phyloP scores from a whole-genome alignment of 1,140 invertebrate genomes.

The Parapsyche elsis region DNA sequence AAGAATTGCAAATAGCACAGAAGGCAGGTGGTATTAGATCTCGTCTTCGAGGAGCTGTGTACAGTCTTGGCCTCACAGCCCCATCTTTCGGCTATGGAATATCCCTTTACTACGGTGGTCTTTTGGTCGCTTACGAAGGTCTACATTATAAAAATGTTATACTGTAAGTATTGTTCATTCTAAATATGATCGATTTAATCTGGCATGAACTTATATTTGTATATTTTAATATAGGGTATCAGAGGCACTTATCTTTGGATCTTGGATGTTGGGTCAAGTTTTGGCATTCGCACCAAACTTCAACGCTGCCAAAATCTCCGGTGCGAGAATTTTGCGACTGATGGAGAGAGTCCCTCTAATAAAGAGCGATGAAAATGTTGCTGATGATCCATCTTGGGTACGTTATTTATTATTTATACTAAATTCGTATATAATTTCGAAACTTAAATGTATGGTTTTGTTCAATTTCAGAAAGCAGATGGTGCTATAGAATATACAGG shows the following conservation, averaged over 20 bases:
- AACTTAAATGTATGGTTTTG: slow-evolving; percentile 29
- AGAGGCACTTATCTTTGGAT: slow-evolving; percentile 86
- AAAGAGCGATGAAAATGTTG: slow-evolving; percentile 61
- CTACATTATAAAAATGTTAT: slow-evolving; percentile 78
- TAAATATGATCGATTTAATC: neutral
- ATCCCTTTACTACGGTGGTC: slow-evolving; percentile 78
- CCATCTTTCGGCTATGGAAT: slow-evolving; percentile 81
- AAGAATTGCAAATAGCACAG: slow-evolving; percentile 65
- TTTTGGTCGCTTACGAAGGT: slow-evolving; percentile 73
- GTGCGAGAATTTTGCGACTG: slow-evolving; percentile 76
- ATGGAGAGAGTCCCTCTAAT: slow-evolving; percentile 71
- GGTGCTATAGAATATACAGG: slow-evolving; percentile 74
- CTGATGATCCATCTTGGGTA: slow-evolving; percentile 66
- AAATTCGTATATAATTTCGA: no score
- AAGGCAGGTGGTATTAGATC: slow-evolving; percentile 70
- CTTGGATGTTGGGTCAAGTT: slow-evolving; percentile 87
- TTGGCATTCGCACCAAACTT: slow-evolving; percentile 89
- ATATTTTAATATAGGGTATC: slow-evolving; percentile 72
- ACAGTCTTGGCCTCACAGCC: slow-evolving; percentile 76
- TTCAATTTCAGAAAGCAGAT: slow-evolving; percentile 60
- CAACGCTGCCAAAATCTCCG: slow-evolving; percentile 83
- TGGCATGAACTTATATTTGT: neutral
- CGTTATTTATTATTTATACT: no score
- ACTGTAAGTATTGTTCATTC: slow-evolving; percentile 67
- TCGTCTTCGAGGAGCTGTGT: slow-evolving; percentile 74